Evolutionary conservation across 2,797 vertebrate species (phyloP), one percentile per base, ranked within the genome.

Genomic region (Cyprinodon diabolis): DNA sequence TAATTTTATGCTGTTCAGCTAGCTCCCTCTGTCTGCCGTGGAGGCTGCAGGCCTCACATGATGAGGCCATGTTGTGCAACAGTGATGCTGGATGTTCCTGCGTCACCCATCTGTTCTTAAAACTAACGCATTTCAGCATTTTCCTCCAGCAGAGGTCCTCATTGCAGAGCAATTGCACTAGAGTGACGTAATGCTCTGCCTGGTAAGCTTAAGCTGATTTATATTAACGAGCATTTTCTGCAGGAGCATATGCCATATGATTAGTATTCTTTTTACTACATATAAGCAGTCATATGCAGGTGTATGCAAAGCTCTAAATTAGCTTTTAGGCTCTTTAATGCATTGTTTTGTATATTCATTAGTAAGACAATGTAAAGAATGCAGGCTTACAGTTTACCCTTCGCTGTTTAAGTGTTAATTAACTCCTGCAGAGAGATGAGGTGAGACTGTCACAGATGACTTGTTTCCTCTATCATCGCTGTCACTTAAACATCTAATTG

Each of bases 71-170:
- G 84, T 81, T 76, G 67, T 78, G 72, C 79, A 68, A 76, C 65
- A 58, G 45, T 48, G 79, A 84, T 80, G 77, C 77, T 67, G 47
- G 2, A 71, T 69, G 23, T 56, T 35, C 60, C 83, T 83, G 77
- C 75, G 71, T 83, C 86, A 72, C 58, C 63, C 56, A 6, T 69
- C 56, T 35, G 66, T 71, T 72, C 23, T 19, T 62, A 37, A 51
- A 19, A 60, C 77, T 25, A 3, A 57, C 66, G 49, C 19, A 23
- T 72, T 23, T 68, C 54, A 62, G 70, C 57, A 4, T 85, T 65
- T 23, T 82, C 77, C 85, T 82, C 93, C 92, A 92, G 89, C 88
- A 93, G 93, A 88, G 87, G 90, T 66, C 89, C 85, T 80, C 77
- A 79, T 49, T 76, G 75, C 71, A 74, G 65, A 71, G 57, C 17